Percentiles rank a stretch among this genome's conserved stretches.
phyloP scores from a whole-genome alignment of 2,888 invertebrate species.

The Dicycla oo region DNA sequence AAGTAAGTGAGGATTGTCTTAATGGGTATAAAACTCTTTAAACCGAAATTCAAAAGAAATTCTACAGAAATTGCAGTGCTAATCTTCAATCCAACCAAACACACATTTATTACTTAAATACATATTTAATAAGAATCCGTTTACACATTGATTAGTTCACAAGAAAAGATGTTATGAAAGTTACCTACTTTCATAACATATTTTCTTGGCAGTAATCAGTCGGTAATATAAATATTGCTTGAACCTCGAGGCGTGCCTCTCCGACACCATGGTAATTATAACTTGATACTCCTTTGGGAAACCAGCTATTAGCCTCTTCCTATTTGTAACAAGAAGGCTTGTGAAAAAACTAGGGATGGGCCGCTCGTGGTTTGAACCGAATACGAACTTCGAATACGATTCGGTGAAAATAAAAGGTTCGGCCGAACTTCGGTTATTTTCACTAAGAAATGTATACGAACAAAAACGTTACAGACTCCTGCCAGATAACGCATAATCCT shows the following conservation, averaged over 20 bases:
- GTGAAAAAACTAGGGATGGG: too few species aligned
- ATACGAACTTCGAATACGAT: too few species aligned
- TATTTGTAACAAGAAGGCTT: constrained; percentile 7
- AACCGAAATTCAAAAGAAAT: not conserved
- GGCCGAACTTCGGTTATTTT: too few species aligned
- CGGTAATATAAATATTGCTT: too few species aligned
- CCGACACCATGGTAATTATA: not conserved
- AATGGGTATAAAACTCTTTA: too few species aligned
- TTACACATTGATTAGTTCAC: not conserved
- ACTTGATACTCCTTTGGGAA: constrained; percentile 3
- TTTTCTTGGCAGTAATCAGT: not conserved
- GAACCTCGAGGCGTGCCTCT: not conserved
- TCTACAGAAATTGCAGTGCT: not conserved
- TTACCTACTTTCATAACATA: too few species aligned
- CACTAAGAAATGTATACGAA: too few species aligned
- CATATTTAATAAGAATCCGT: not conserved
- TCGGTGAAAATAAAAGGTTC: too few species aligned
- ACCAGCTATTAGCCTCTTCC: not conserved
- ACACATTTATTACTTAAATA: not conserved
- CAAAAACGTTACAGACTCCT: too few species aligned
- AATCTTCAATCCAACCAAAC: not conserved
- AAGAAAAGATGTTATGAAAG: not conserved
- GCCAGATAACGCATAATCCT: too few species aligned
- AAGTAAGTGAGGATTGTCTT: too few species aligned
- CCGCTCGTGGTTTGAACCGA: too few species aligned